Conservation (phyloP, 37 sponge, comb jelly and placozoan genomes). For the Diacarnus erythraeanus region DNA sequence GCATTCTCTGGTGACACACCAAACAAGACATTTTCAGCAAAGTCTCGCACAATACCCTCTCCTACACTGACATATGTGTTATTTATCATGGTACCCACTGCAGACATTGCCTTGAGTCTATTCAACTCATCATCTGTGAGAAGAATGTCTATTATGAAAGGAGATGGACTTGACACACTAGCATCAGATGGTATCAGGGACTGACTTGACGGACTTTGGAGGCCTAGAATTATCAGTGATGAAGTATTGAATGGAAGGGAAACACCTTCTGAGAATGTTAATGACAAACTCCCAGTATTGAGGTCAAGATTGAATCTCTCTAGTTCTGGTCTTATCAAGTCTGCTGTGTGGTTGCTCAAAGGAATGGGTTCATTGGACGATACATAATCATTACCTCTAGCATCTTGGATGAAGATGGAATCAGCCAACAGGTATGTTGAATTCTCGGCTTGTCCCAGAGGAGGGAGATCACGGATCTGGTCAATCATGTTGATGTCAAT, state of each 20-base stretch:
- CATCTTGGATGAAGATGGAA: constrained; percentile 47
- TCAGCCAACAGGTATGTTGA: constrained; percentile 57
- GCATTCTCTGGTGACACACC: constrained; percentile 31
- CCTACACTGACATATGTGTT: constrained; percentile 69
- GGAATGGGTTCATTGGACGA: constrained; percentile 30
- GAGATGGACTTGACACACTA: constrained; percentile 2
- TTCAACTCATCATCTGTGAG: constrained; percentile 63
- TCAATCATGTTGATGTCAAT: constrained; percentile 36
- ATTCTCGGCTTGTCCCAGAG: constrained; percentile 53
- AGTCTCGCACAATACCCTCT: constrained; percentile 61
- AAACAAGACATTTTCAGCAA: constrained; percentile 59
- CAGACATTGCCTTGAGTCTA: constrained; percentile 46
- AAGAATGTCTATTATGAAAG: constrained; percentile 1
- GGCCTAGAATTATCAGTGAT: constrained; percentile 37
- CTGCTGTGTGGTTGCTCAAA: constrained; percentile 64
- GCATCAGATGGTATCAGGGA: constrained; percentile 31
- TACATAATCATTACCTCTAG: constrained; percentile 32
- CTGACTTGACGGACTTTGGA: constrained; percentile 10
- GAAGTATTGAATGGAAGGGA: constrained; percentile 49
- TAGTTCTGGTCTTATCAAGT: constrained; percentile 67
- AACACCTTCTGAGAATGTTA: constrained; percentile 79
- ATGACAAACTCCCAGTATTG: constrained; percentile 48
- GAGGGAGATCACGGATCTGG: constrained; percentile 46
- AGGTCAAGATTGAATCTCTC: constrained; percentile 69
- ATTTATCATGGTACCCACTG: constrained; percentile 43